phyloP scores from a whole-genome alignment of 2,888 invertebrate genomes.

The Idaea biselata region DNA sequence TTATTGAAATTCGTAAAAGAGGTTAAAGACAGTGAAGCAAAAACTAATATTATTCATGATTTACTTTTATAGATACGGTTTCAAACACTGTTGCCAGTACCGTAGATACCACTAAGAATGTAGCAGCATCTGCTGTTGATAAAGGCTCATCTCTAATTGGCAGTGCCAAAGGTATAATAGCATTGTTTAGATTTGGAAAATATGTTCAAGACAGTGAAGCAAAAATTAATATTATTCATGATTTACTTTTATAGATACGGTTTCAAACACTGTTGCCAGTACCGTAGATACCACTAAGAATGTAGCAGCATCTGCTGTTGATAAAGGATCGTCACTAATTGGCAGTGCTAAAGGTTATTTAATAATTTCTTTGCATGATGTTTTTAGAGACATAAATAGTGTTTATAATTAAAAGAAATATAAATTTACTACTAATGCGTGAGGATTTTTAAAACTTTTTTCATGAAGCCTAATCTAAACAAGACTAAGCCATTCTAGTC shows the following conservation, averaged over 20 bases:
- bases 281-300: slow-evolving; percentile 53
- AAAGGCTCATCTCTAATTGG: slow-evolving; percentile 44
- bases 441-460: neutral
- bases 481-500: too few species aligned
- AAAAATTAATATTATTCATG: neutral
- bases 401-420: neutral
- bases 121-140: slow-evolving; percentile 47
- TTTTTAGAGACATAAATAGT: neutral
- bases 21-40: neutral
- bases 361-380: neutral
- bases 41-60: neutral
- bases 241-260: slow-evolving; percentile 48
- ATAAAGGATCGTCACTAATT: slow-evolving; percentile 46
- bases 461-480: neutral
- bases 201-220: slow-evolving; percentile 13
- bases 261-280: slow-evolving; percentile 47
- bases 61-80: slow-evolving; percentile 40
- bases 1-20: neutral
- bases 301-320: slow-evolving; percentile 45
- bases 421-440: neutral
- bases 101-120: slow-evolving; percentile 57
- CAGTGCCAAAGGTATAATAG: slow-evolving; percentile 49
- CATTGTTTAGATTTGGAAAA: neutral
- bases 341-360: slow-evolving; percentile 48
- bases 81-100: slow-evolving; percentile 46